Evolutionary conservation across 2,113 vertebrate species (phyloP), one percentile per base, ranked within the genome.

Genomic region (Ailurus styani): DNA sequence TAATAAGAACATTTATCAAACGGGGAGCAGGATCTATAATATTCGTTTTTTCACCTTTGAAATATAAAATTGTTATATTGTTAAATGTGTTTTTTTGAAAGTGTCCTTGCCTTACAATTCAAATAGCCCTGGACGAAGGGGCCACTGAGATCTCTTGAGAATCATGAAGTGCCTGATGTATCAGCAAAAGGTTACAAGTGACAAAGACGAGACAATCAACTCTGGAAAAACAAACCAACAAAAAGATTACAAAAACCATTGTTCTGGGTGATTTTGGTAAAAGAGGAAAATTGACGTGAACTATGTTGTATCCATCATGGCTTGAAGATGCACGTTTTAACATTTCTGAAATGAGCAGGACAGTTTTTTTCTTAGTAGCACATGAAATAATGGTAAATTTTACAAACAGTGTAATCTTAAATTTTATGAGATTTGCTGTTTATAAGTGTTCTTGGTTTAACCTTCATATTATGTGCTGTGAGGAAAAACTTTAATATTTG

Each of bases 401-500:
- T 94, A 81, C 13, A 84, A 62, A 60, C 47, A 77, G 1, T 83
- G n/a, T 57, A 77, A 87, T 87, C n/a, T 86, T 79, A 93, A 75
- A 45, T 86, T 93, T 93, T 62, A 60, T 91, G 42, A 78, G 93
- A 84, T 73, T 45, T 6, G 34, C 15, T 77, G 42, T 91, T 84
- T 82, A 6, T 47, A 47, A 83, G 27, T 82, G 34, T 47, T 84
- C 34, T 90, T 87, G 23, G 54, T 70, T 97, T 92, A 75, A 52
- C 45, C 20, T 77, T 25, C 40, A 42, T 79, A 15, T 1, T 75
- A 29, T 27, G 1, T 75, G 52, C 64, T 81, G 13, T 86, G 34
- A 93, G 27, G 34, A 87, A 97, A 92, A 93, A 20, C 55, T 82
- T 23, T 92, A 93, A 70, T 87, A 86, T 54, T 91, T 97, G 40